A percentile compares a stretch with the other conserved stretches of the same genome.
Conservation (phyloP, 2,797 vertebrate genomes). For the Lerista edwardsae region DNA sequence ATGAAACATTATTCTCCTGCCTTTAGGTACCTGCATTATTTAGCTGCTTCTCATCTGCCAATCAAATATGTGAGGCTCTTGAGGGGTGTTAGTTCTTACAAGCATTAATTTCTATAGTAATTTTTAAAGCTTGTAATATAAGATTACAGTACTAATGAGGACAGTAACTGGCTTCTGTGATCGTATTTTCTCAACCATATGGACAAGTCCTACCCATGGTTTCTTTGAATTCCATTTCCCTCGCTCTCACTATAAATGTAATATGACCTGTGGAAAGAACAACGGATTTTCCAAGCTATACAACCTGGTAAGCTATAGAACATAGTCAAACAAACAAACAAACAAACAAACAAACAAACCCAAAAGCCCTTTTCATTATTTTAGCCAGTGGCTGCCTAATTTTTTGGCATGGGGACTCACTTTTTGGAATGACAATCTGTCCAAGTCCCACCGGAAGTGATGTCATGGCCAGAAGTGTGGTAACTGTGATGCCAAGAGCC, state of each 20-base stretch:
- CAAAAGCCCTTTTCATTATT: not conserved
- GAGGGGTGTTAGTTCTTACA: slow-evolving; percentile 37
- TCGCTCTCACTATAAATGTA: slow-evolving; percentile 62
- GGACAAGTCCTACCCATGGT: slow-evolving; percentile 58
- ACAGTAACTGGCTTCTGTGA: slow-evolving; percentile 50
- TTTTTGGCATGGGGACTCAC: too few relatives aligned
- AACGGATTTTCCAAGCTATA: slow-evolving; percentile 45
- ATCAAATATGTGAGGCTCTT: not conserved
- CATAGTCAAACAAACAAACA: too few relatives aligned
- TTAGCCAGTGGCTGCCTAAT: too few relatives aligned
- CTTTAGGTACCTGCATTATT: not conserved
- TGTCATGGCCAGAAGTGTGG: too few relatives aligned
- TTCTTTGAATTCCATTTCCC: slow-evolving; percentile 63
- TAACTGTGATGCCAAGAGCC: too few relatives aligned
- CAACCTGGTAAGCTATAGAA: slow-evolving; percentile 70
- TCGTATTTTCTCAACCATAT: slow-evolving; percentile 61
- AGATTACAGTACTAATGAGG: slow-evolving; percentile 33
- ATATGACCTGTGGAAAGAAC: slow-evolving; percentile 62
- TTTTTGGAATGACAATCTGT: too few relatives aligned
- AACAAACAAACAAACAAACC: too few relatives aligned
- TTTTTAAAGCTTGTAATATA: slow-evolving; percentile 40
- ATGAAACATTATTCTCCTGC: slow-evolving; percentile 3
- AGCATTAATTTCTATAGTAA: not conserved
- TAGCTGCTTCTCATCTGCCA: slow-evolving; percentile 13
- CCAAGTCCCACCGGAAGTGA: too few relatives aligned